Conservation (phyloP, 2,888 invertebrate species). For the Mimas tiliae region DNA sequence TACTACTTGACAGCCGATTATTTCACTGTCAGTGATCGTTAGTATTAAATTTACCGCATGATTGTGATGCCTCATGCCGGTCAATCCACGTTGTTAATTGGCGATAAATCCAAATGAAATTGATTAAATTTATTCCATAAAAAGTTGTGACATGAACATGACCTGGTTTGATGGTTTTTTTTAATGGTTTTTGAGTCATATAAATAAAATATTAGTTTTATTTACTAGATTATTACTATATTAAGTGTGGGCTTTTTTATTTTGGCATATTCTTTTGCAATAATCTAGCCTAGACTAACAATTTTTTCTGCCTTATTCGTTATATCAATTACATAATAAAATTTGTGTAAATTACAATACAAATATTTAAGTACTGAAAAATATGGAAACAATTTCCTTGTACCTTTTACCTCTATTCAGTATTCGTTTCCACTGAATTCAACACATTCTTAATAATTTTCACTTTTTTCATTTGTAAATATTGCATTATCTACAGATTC, state of each 20-base stretch:
- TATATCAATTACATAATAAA: not conserved
- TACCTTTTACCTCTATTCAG: not conserved
- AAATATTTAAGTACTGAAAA: not conserved
- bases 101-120: no score
- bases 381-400: not conserved
- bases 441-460: not conserved
- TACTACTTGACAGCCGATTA: conserved; percentile 79
- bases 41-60: conserved; percentile 71
- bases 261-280: no score
- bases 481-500: conserved; percentile 4
- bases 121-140: not conserved
- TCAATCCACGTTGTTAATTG: conserved; percentile 47
- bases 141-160: not conserved
- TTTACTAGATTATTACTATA: no score
- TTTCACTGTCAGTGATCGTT: conserved; percentile 77
- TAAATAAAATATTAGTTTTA: no score
- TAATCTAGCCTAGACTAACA: no score
- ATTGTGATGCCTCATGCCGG: conserved; percentile 57
- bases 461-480: not conserved
- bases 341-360: not conserved
- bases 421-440: not conserved
- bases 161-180: not conserved
- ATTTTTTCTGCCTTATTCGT: no score
- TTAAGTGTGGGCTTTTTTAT: no score
- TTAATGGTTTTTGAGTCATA: no score